Percentiles rank a stretch among this genome's conserved stretches.
Conservation (phyloP, 2,888 invertebrate species). For the Parnassius mnemosyne region DNA sequence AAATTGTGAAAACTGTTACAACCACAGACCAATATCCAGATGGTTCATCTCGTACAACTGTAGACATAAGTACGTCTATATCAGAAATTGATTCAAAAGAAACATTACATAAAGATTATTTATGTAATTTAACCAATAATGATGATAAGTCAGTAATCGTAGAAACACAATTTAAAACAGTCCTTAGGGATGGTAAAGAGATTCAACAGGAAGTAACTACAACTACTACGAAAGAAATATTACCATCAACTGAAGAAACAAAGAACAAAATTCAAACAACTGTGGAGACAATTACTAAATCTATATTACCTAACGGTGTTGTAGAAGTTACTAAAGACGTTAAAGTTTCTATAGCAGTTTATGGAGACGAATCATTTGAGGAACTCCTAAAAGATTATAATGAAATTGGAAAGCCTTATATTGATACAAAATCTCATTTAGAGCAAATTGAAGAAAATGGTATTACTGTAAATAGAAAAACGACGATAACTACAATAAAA, state of each 20-base stretch:
- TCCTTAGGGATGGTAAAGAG: conserved; percentile 50
- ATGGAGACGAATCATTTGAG: conserved; percentile 50
- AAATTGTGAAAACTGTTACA: conserved; percentile 55
- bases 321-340: conserved; percentile 68
- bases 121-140: conserved; percentile 45
- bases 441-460: conserved; percentile 54
- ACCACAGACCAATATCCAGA: conserved; percentile 67
- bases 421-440: conserved; percentile 46
- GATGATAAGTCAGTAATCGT: conserved; percentile 56
- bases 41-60: conserved; percentile 53
- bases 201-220: conserved; percentile 61
- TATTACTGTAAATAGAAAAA: conserved; percentile 55
- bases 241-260: conserved; percentile 45
- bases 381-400: conserved; percentile 57
- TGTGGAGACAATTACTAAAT: conserved; percentile 59
- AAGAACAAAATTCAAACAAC: conserved; percentile 65
- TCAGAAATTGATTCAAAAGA: conserved; percentile 52
- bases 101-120: conserved; percentile 35
- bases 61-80: conserved; percentile 59
- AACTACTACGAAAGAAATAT: conserved; percentile 67
- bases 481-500: conserved; percentile 54
- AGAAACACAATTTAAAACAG: conserved; percentile 51
- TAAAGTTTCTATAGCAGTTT: conserved; percentile 64
- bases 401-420: conserved; percentile 51
- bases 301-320: conserved; percentile 56